Percentiles rank a stretch among this genome's conserved stretches.
phyloP scores from a whole-genome alignment of 2,888 invertebrate genomes.

The Eurois occulta region DNA sequence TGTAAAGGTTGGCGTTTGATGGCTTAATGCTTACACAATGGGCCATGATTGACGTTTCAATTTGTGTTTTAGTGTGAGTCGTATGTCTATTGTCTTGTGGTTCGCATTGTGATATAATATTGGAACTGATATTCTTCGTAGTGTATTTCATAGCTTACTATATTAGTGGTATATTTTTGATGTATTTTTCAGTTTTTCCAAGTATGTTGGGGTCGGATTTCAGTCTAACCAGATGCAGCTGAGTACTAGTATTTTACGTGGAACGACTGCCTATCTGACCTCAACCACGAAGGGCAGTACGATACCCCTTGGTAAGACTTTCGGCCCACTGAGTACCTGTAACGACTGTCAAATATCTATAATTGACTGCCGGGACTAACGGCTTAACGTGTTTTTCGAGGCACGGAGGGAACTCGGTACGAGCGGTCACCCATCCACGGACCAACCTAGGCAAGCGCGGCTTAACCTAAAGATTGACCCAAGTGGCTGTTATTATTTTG shows the following conservation, averaged over 20 bases:
- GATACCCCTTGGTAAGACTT: not conserved
- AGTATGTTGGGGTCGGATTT: not conserved
- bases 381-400: too few relatives aligned
- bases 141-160: not conserved
- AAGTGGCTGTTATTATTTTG: not conserved
- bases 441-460: not conserved
- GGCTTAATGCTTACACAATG: conserved; percentile 6
- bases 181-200: not conserved
- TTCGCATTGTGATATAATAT: not conserved
- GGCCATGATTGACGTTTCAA: conserved; percentile 22
- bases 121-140: not conserved
- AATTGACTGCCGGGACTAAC: not conserved
- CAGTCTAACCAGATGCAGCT: not conserved
- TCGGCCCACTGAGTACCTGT: not conserved
- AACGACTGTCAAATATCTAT: not conserved
- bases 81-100: conserved; percentile 5
- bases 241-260: not conserved
- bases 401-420: not conserved
- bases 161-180: not conserved
- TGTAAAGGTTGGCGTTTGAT: conserved; percentile 27
- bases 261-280: not conserved
- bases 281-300: not conserved
- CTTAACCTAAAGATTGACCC: not conserved
- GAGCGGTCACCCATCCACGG: not conserved
- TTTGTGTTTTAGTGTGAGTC: not conserved